Base-by-base conservation (phyloP, 2,888 invertebrate genomes). In the Drosophila nigritarsus region DNA sequence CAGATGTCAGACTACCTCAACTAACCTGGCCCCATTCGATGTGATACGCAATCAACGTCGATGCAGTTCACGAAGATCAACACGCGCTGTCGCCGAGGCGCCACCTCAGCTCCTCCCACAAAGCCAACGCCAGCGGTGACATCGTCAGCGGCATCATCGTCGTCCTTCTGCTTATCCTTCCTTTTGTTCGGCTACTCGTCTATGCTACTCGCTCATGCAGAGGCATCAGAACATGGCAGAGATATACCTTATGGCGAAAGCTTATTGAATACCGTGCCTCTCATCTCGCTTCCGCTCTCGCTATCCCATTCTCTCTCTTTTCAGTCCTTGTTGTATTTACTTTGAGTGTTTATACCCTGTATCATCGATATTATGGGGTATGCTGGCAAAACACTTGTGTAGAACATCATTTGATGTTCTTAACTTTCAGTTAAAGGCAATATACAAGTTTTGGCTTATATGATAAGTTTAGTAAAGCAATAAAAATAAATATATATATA, bases 21-120 rank as follows among this genome's bases (percentile, higher is more conserved):
- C 45, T 45, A 45, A 24, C 32, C 34, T 15, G 11, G 4, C 48
- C 20, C 9, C 20, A 27, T 54, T 51, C 40, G 49, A 64, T 67
- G 67, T 18, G 49, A 30, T 36, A 56, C 60, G 67, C 67, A 77
- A 77, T 73, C 76, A 72, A 66, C 38, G 66, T 56, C 56, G 63
- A 63, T 70, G 62, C 51, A 55, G 69, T 65, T 67, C 77, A 59
- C 42, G 42, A 61, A 55, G 65, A 68, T 73, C 64, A 67, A 71
- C 71, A 30, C 38, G n/a, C 11, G 15, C 38, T 11, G 34, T 34
- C 24, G 13, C 34, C n/a, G 4, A 18, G 24, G 24, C 29, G 1
- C 3, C 3, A 1, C 13, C 15, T n/a, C 11, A 32, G n/a, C 54
- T 3, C 9, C 38, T 20, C 15, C 42, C 42, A 7, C 7, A 24